Conservation (phyloP, 2,113 vertebrate species). For the Dicrurus megarhynchus region DNA sequence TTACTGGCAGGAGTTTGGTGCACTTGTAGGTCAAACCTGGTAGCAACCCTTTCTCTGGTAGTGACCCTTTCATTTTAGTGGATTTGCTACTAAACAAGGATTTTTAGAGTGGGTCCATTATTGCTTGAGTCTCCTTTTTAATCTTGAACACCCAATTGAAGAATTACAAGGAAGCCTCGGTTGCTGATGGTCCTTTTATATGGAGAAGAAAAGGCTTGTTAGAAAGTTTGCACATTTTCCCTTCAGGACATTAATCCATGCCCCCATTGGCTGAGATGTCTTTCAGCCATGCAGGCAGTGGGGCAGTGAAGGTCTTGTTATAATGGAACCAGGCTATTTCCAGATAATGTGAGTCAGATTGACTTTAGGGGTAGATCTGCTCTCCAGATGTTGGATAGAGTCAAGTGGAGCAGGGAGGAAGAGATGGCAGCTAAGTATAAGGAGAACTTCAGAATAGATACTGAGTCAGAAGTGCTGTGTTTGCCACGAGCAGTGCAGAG, state of each 20-base stretch:
- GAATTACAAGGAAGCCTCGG: neutral
- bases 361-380: conserved; percentile 51
- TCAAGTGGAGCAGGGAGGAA: conserved; percentile 29
- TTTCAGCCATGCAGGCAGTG: conserved; percentile 56
- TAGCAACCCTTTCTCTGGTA: neutral
- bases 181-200: neutral
- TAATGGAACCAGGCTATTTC: conserved; percentile 64
- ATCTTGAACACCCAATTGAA: neutral
- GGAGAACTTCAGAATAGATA: neutral
- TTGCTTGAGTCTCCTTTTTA: neutral
- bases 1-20: neutral
- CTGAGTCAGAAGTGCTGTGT: neutral
- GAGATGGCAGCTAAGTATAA: conserved; percentile 3
- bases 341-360: conserved; percentile 65
- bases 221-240: conserved; percentile 39
- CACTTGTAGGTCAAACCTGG: neutral
- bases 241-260: conserved; percentile 55
- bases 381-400: conserved; percentile 60
- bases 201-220: neutral
- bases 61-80: neutral
- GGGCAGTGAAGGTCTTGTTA: conserved; percentile 63
- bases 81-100: neutral
- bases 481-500: neutral
- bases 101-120: neutral
- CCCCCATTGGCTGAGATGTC: conserved; percentile 37